Percentiles rank a stretch among this genome's conserved stretches.
Conservation (phyloP, 1,140 invertebrate genomes). For the Lordiphosa stackelbergi region DNA sequence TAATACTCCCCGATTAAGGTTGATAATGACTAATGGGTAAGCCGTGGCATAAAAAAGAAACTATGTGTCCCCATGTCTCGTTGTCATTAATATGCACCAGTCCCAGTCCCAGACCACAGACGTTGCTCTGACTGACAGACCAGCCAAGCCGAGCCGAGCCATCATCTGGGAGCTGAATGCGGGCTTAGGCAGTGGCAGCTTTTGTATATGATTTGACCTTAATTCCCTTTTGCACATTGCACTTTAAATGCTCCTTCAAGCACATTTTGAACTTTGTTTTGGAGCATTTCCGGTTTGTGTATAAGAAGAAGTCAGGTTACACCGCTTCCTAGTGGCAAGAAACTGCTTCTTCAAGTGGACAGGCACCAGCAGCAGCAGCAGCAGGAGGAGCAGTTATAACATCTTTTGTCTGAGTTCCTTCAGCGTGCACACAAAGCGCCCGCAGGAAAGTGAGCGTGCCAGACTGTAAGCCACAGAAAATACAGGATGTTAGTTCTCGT, state of each 20-base stretch:
- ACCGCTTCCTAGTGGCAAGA: slow-evolving; percentile 22
- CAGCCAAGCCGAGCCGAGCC: neutral
- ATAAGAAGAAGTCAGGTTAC: slow-evolving; percentile 28
- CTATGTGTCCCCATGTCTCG: slow-evolving; percentile 16
- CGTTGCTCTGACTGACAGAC: slow-evolving; percentile 10
- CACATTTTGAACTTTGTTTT: slow-evolving; percentile 57
- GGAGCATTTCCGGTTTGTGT: slow-evolving; percentile 56
- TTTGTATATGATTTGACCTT: slow-evolving; percentile 66
- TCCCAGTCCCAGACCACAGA: slow-evolving; percentile 19
- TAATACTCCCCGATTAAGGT: neutral
- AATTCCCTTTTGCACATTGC: slow-evolving; percentile 64
- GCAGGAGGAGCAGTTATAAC: slow-evolving; percentile 1
- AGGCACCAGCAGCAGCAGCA: slow-evolving; percentile 6
- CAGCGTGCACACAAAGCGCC: slow-evolving; percentile 37
- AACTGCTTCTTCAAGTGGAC: slow-evolving; percentile 28
- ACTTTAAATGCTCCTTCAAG: slow-evolving; percentile 67
- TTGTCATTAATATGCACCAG: slow-evolving; percentile 39
- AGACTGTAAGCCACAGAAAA: slow-evolving; percentile 40
- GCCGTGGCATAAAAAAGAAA: slow-evolving; percentile 8
- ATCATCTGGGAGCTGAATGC: slow-evolving; percentile 23
- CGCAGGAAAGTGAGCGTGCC: slow-evolving; percentile 59
- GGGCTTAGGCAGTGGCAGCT: slow-evolving; percentile 19
- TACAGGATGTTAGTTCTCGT: slow-evolving; percentile 39
- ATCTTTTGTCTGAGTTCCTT: slow-evolving; percentile 45
- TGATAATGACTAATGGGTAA: neutral